These are phyloP conservation scores for Agriotes lineatus DNA, from an alignment of 2,888 invertebrate genomes.

Conservation along the genomic window DNA sequence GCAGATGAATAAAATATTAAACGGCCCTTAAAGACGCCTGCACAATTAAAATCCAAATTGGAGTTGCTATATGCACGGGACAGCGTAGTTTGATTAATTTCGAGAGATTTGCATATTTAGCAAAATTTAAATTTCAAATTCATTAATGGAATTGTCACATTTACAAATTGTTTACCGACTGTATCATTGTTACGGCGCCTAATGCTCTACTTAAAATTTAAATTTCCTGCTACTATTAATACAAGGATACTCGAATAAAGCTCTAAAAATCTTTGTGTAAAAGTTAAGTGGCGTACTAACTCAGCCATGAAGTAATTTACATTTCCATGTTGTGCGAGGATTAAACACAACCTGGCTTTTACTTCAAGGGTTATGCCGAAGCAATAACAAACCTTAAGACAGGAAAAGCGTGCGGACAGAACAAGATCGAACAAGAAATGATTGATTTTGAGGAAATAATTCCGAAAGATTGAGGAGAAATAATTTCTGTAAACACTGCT, in stretches of 20 bases:
- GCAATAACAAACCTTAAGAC: too few species aligned
- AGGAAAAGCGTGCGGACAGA: too few species aligned
- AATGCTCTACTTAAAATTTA: neutral
- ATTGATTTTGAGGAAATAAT: too few species aligned
- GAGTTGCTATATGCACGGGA: slow-evolving; percentile 7
- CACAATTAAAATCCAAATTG: slow-evolving; percentile 12
- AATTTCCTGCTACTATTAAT: neutral
- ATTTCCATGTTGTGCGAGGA: too few species aligned
- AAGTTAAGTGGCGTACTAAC: too few species aligned
- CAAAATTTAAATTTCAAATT: slow-evolving; percentile 15
- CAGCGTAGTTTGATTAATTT: slow-evolving; percentile 12
- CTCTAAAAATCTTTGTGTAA: neutral
- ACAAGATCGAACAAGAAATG: too few species aligned
- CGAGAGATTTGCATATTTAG: slow-evolving; percentile 17
- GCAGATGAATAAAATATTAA: slow-evolving; percentile 25
- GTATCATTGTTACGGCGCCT: neutral
- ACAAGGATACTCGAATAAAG: neutral
- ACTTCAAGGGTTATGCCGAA: too few species aligned
- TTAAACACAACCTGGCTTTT: too few species aligned
- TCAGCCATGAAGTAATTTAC: too few species aligned
- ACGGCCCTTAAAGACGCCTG: slow-evolving; percentile 1
- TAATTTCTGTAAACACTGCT: too few species aligned
- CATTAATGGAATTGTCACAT: slow-evolving; percentile 12
- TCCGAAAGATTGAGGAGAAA: too few species aligned
- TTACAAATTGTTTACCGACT: slow-evolving; percentile 3